phyloP scores from a whole-genome alignment of 2,113 vertebrate species.

The Climacteris rufus region DNA sequence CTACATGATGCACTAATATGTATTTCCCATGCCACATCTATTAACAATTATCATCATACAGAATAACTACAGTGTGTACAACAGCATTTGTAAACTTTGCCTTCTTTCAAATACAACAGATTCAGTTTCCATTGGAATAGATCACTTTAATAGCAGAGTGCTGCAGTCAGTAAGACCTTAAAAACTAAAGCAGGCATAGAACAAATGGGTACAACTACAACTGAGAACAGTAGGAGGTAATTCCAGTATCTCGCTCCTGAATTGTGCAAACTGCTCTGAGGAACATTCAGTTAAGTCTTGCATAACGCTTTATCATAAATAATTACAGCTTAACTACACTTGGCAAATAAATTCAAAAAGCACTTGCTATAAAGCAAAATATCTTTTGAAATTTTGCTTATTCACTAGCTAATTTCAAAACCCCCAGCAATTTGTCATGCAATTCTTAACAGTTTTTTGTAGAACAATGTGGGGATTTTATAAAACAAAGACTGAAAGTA shows the following conservation, averaged over 20 bases:
- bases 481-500: accelerated
- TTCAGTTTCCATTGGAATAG: neutral
- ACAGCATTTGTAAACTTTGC: neutral
- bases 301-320: neutral
- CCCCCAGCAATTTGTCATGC: neutral
- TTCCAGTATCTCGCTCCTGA: neutral
- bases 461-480: accelerated
- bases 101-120: neutral
- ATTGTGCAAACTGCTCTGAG: neutral
- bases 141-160: neutral
- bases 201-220: neutral
- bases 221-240: neutral
- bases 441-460: neutral
- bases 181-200: neutral
- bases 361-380: neutral
- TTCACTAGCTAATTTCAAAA: neutral
- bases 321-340: neutral
- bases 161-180: neutral
- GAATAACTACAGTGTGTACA: neutral
- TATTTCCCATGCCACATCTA: neutral
- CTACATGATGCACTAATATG: neutral
- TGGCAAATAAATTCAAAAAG: neutral
- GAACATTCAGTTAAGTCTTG: neutral
- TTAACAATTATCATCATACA: neutral
- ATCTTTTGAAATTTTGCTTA: neutral